These are phyloP conservation scores for Zaprionus lineosus DNA, from an alignment of 2,888 invertebrate species.

Conservation along the genomic window DNA sequence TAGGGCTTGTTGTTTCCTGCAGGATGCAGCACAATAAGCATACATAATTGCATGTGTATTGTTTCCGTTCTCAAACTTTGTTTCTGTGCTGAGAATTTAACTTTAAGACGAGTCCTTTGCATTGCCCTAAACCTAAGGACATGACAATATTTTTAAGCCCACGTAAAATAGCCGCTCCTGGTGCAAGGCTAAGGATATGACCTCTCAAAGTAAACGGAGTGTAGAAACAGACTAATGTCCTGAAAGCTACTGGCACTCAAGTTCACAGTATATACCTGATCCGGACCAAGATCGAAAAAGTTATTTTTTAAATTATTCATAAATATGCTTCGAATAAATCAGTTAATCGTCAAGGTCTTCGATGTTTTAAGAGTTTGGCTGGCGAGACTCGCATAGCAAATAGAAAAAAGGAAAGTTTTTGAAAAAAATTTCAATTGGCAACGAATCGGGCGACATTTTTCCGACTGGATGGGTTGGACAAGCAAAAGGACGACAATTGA, in stretches of 20 bases:
- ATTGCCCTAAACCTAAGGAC: not conserved
- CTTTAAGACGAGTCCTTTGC: constrained; percentile 7
- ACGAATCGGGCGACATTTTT: constrained; percentile 37
- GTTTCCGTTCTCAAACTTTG: constrained; percentile 31
- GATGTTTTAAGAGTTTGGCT: constrained; percentile 1
- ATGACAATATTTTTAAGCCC: not conserved
- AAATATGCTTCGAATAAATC: not conserved
- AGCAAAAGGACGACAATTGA: constrained; percentile 15
- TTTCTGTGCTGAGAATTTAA: constrained; percentile 8
- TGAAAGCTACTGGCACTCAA: too few relatives aligned
- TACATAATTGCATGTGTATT: constrained; percentile 55
- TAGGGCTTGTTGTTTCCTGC: constrained; percentile 42
- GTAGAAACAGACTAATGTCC: too few relatives aligned
- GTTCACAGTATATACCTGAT: too few relatives aligned
- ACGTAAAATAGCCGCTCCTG: not conserved
- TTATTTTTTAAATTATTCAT: too few relatives aligned
- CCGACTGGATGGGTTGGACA: constrained; percentile 27
- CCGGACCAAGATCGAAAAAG: too few relatives aligned
- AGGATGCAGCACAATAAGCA: constrained; percentile 52
- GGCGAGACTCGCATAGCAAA: not conserved
- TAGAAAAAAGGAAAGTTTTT: not conserved
- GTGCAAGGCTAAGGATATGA: too few relatives aligned
- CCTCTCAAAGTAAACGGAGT: too few relatives aligned
- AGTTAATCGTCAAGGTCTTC: constrained; percentile 9
- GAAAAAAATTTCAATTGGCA: constrained; percentile 27